Percentiles rank a stretch among this genome's conserved stretches.
Evolutionary conservation across 2,113 vertebrate species (phyloP).

Genomic region (Atherinomorus stipes): DNA sequence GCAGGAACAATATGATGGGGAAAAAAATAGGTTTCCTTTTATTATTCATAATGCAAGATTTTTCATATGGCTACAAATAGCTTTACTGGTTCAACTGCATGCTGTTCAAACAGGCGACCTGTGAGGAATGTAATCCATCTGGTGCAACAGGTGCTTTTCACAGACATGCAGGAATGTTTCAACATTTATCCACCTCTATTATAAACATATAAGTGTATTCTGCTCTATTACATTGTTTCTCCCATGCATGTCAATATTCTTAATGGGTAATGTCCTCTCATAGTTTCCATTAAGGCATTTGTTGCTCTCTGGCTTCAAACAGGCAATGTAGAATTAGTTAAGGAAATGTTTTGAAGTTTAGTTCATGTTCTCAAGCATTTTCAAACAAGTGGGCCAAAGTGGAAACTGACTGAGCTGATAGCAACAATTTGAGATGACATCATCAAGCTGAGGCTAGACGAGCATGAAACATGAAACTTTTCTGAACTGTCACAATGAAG

Average conservation of each 20-base stretch:
- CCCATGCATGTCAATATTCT: conserved; percentile 4
- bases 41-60: background rate
- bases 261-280: conserved; percentile 19
- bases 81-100: background rate
- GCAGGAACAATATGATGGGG: background rate
- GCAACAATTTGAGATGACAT: background rate
- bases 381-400: background rate
- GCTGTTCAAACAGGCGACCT: conserved; percentile 18
- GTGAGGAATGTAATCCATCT: conserved; percentile 56
- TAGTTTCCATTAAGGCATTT: conserved; percentile 48
- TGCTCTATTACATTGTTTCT: conserved; percentile 16
- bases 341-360: background rate
- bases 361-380: background rate
- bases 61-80: conserved; percentile 6
- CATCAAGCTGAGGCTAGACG: background rate
- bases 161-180: conserved; percentile 40
- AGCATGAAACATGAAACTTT: background rate
- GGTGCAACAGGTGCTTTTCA: conserved; percentile 43
- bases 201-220: background rate
- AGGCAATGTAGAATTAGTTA: conserved; percentile 5
- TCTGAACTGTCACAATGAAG: conserved; percentile 4
- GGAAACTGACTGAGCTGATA: background rate
- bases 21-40: background rate
- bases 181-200: conserved; percentile 24
- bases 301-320: conserved; percentile 9